phyloP scores from a whole-genome alignment of 2,888 invertebrate genomes.

The Noctua janthe region DNA sequence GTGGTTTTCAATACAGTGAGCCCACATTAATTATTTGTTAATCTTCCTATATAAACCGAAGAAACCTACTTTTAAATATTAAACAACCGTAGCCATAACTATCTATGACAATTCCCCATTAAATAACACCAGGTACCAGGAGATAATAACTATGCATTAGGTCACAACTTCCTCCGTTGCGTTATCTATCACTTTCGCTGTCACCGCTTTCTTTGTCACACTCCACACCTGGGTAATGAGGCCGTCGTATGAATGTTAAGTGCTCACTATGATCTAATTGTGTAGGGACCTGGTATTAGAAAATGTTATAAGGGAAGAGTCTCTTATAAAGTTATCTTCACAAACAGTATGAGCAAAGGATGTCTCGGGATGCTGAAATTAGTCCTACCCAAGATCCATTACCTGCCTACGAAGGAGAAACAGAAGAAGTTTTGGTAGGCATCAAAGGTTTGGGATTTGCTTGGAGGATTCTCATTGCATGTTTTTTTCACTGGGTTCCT shows the following conservation, averaged over 20 bases:
- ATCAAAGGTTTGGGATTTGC: background rate
- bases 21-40: background rate
- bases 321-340: background rate
- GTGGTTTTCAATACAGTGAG: no score
- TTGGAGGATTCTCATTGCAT: background rate
- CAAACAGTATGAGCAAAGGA: background rate
- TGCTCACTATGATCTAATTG: slow-evolving; percentile 53
- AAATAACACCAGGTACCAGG: slow-evolving; percentile 44
- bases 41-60: background rate
- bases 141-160: slow-evolving; percentile 68
- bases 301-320: background rate
- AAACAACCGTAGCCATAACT: background rate
- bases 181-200: slow-evolving; percentile 77
- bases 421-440: background rate
- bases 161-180: slow-evolving; percentile 73
- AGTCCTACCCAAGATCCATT: background rate
- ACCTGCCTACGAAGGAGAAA: background rate
- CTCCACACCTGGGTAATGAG: slow-evolving; percentile 41
- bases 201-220: slow-evolving; percentile 72
- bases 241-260: slow-evolving; percentile 54
- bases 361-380: background rate
- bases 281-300: background rate
- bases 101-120: background rate
- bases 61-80: no score
- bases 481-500: background rate